Conservation (phyloP, 2,888 invertebrate genomes). For the Acanthosepion esculentum region DNA sequence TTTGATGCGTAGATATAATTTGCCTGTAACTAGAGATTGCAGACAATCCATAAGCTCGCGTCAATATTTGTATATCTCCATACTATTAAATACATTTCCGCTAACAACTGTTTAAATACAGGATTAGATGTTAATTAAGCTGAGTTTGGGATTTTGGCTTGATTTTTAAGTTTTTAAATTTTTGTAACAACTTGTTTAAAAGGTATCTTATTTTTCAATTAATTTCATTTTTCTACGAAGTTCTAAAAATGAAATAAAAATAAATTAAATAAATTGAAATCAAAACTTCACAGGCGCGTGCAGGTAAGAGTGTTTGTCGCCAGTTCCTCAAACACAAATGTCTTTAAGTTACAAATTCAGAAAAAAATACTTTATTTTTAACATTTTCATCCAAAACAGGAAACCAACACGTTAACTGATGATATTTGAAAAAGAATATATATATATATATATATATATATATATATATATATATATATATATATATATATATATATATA, state of each 20-base stretch:
- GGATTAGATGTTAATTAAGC: constrained; percentile 33
- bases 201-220: constrained; percentile 4
- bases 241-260: not conserved
- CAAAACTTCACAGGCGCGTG: not conserved
- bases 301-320: not conserved
- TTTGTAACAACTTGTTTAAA: not conserved
- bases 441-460: not conserved
- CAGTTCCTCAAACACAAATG: constrained; percentile 14
- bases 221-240: not conserved
- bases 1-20: constrained; percentile 21
- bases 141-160: not conserved
- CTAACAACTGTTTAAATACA: not conserved
- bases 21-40: not conserved
- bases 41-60: not conserved
- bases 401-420: not conserved
- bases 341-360: not conserved
- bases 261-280: not conserved
- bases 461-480: not conserved
- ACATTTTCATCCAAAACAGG: not conserved
- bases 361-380: not conserved
- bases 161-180: not conserved
- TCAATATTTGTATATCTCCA: not conserved
- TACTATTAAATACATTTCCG: not conserved
- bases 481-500: too few relatives aligned
- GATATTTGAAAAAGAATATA: not conserved